Base-by-base conservation (phyloP, 2,113 vertebrate genomes). In the Myiozetetes cayanensis region DNA sequence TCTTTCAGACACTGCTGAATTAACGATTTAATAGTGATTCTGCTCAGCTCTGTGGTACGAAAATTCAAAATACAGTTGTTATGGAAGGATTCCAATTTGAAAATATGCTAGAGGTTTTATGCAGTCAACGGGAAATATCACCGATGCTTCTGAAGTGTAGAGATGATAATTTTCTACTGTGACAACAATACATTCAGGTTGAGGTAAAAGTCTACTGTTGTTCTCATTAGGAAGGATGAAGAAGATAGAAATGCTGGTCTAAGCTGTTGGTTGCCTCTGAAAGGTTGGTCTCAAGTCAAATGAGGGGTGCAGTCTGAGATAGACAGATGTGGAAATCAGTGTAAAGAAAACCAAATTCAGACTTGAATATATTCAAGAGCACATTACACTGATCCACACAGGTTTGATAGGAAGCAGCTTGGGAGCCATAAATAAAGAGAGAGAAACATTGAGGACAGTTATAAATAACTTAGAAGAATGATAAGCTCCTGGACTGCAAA, bases 401-500 rank as follows among this genome's bases (percentile, higher is more conserved):
- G 52, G 52, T 44, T 80, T 84, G 73, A 89, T 81, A 89, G 44
- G 65, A 87, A 92, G 77, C 70, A 92, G 77, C 70, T 65, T 87
- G 89, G 65, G 76, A 94, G 53, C 52, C 49, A 85, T 95, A 95
- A 96, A 96, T 93, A 94, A 65, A 93, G 46, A 50, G 8, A 76
- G 31, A 71, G 68, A 95, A 96, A 89, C 44, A 75, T 35, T 78
- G 41, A 96, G 84, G 89, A 87, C 65, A 82, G 94, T 95, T 95
- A 94, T 85, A 92, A 91, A 87, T 89, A 96, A 89, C 86, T 92
- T 75, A 78, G 65, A 95, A 93, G 89, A 95, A 84, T 84, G 21
- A 89, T 92, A 93, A 94, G 61, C 80, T 94, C 73, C 92, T 49
- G 76, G 80, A 87, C 66, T 77, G 73, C 91, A 96, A 96, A 96